Evolutionary conservation across 2,797 vertebrate genomes (phyloP).

Genomic region (Varecia variegata): DNA sequence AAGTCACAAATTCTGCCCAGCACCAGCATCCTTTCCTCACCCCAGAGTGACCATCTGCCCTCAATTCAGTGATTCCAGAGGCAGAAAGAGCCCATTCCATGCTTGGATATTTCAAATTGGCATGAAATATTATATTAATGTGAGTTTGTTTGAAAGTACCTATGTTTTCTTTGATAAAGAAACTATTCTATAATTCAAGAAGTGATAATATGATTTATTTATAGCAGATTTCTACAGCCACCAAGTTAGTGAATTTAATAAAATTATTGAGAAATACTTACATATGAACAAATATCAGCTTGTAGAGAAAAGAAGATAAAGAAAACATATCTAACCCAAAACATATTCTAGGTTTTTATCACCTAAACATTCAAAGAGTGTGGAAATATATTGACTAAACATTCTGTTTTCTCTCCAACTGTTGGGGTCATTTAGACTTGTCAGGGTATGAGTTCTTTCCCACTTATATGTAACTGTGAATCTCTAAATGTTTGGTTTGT

Average conservation of each 20-base stretch:
- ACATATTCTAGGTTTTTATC: neutral
- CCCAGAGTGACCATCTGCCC: neutral
- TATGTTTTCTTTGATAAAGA: constrained; percentile 19
- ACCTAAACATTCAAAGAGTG: neutral
- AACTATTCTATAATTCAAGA: neutral
- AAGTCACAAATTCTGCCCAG: neutral
- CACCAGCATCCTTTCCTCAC: neutral
- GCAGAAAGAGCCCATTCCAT: neutral
- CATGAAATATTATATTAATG: neutral
- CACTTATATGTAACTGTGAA: neutral
- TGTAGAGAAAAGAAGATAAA: neutral
- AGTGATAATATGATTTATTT: constrained; percentile 20
- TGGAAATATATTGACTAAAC: neutral
- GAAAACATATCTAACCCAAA: neutral
- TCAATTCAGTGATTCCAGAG: neutral
- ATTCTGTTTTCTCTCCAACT: neutral
- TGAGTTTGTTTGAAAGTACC: neutral
- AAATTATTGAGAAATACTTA: constrained; percentile 21
- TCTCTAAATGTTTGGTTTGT: neutral
- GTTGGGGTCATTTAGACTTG: neutral
- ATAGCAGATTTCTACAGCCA: neutral
- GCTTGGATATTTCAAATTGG: neutral
- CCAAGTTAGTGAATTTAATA: constrained; percentile 27
- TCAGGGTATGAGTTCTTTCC: neutral
- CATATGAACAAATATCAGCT: neutral